These are phyloP conservation scores for Eclectus roratus DNA, from an alignment of 2,113 vertebrate genomes.

Conservation along the genomic window DNA sequence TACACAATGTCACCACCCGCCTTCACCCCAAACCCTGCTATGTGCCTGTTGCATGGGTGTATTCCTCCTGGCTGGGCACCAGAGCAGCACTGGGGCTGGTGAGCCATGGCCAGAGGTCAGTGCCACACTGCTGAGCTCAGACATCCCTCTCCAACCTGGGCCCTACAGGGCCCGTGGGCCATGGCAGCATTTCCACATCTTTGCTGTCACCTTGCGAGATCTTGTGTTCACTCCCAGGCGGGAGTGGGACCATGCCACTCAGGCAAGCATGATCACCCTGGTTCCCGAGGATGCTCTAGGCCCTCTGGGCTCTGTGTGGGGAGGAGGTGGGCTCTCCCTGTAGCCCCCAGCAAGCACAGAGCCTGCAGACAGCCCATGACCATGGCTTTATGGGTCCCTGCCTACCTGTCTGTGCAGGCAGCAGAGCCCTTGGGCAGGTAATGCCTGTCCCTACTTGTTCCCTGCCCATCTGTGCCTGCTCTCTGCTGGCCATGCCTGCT, in stretches of 20 bases:
- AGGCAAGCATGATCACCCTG: background rate
- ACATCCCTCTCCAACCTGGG: background rate
- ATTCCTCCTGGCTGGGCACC: background rate
- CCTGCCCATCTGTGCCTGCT: background rate
- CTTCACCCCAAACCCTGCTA: background rate
- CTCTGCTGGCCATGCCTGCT: background rate
- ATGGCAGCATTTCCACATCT: background rate
- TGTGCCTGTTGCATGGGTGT: background rate
- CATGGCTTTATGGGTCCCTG: background rate
- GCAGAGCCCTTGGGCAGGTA: background rate
- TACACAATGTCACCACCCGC: background rate
- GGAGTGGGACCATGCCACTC: background rate
- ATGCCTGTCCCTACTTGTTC: background rate
- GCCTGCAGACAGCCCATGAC: background rate
- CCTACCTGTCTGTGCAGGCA: background rate
- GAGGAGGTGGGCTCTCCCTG: background rate
- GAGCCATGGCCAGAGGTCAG: background rate
- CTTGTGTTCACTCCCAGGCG: background rate
- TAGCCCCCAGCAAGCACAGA: background rate
- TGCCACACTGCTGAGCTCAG: background rate
- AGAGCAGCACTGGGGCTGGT: background rate
- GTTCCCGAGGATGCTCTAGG: background rate
- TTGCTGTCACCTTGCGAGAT: background rate
- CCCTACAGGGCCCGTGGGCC: rapidly evolving
- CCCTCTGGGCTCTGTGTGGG: background rate